Percentiles rank a stretch among this genome's conserved stretches.
Conservation (phyloP, 1,140 invertebrate species). For the Drosophila yakuba region DNA sequence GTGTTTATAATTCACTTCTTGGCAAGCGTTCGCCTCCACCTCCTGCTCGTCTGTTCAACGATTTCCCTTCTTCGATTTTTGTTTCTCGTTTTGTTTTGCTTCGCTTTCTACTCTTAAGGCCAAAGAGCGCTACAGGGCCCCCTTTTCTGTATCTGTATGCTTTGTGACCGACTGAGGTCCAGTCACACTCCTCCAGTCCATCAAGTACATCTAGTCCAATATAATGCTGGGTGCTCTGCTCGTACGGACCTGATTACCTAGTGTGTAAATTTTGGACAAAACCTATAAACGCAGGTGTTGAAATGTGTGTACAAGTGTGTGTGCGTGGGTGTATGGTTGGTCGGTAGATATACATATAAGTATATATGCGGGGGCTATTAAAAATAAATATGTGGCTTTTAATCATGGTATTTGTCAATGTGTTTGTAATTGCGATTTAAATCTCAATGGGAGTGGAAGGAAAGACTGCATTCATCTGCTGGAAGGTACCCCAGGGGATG, state of each 20-base stretch:
- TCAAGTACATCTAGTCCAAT: constrained; percentile 45
- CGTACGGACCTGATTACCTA: constrained; percentile 62
- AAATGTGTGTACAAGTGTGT: constrained; percentile 6
- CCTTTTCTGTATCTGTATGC: constrained; percentile 46
- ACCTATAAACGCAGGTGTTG: constrained; percentile 44
- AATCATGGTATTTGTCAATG: constrained; percentile 58
- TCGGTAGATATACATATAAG: constrained; percentile 19
- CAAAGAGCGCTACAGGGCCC: constrained; percentile 59
- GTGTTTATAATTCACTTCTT: constrained; percentile 61
- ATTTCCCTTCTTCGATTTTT: constrained; percentile 31
- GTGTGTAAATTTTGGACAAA: constrained; percentile 69
- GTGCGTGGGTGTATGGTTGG: constrained; percentile 19
- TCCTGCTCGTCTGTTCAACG: constrained; percentile 15
- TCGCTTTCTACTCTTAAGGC: constrained; percentile 58
- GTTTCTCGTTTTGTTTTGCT: constrained; percentile 13
- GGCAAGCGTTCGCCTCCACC: constrained; percentile 62
- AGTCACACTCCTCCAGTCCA: constrained; percentile 23
- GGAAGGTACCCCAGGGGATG: constrained; percentile 26
- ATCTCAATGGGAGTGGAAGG: constrained; percentile 54
- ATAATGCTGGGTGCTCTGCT: constrained; percentile 38
- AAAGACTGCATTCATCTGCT: constrained; percentile 51
- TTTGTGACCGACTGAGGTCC: constrained; percentile 49
- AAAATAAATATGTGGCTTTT: constrained; percentile 57
- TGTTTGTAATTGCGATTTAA: constrained; percentile 63
- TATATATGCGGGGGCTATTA: constrained; percentile 36